Base-by-base conservation (phyloP, 2,797 vertebrate genomes). In the Alfaro cultratus region DNA sequence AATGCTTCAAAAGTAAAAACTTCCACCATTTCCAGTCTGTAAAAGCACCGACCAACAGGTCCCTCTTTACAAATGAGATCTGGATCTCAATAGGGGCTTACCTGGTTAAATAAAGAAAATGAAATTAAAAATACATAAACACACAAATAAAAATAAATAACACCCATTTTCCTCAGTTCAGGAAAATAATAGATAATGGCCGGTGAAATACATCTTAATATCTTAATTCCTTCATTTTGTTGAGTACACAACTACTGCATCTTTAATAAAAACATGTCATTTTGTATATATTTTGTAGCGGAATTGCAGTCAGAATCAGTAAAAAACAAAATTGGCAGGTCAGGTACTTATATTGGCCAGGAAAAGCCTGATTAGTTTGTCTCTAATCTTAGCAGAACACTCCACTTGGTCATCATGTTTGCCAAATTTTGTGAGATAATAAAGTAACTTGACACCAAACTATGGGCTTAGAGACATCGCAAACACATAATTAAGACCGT, bases 401-500 rank as follows among this genome's bases (percentile, higher is more conserved):
- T 45, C 26, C 43, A n/a, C 39, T 43, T 70, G 23, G 67, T n/a
- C 11, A n/a, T n/a, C 39, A 70, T 43, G 26, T 26, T 41, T 26
- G 43, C 5, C 67, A 70, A 43, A 70, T 43, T 43, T 70, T n/a
- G 2, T 12, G 6, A 43, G 67, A 26, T 7, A 70, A 43, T n/a
- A 15, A n/a, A 70, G 26, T 15, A 26, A 70, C 12, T 4, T n/a
- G 64, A 41, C 18, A 68, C 21, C 36, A 41, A 9, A 18, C 11
- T 23, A 68, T 23, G 39, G 23, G 26, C 23, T 4, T 10, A 41
- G 10, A 67, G 21, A 70, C 64, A 26, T 23, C 10, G 8, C 26
- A 43, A 70, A 70, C 57, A n/a, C 75, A 77, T 11, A 67, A 72
- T 49, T n/a, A 34, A 55, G 26, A n/a, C 13, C 39, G 34, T 67